A percentile compares a stretch with the other conserved stretches of the same genome.
Conservation (phyloP, 2,797 vertebrate genomes). For the Odontamblyopus rebecca region DNA sequence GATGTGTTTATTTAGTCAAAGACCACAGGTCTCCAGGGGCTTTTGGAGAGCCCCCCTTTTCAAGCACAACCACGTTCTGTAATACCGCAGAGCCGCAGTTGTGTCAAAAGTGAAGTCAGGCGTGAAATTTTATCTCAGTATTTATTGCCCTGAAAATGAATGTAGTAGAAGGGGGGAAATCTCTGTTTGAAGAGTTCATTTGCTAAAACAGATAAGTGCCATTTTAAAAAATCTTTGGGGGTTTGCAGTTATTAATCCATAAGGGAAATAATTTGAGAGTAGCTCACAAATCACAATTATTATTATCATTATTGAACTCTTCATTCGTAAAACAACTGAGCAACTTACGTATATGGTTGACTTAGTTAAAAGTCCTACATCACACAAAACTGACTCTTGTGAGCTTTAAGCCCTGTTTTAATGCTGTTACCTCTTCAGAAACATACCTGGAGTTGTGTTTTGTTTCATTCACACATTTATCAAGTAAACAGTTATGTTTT, state of each 20-base stretch:
- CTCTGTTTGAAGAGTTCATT: not conserved
- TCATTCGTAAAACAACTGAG: conserved; percentile 9
- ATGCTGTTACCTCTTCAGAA: no score
- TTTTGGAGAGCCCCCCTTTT: conserved; percentile 27
- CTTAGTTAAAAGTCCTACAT: conserved; percentile 5
- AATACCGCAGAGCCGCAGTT: conserved; percentile 50
- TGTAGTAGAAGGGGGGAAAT: conserved; percentile 16
- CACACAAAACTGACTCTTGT: no score
- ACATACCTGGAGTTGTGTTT: no score
- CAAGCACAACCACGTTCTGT: conserved; percentile 43
- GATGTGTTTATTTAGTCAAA: conserved; percentile 65
- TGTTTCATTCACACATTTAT: no score
- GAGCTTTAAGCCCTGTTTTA: no score
- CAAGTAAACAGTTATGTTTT: no score
- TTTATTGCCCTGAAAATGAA: conserved; percentile 38
- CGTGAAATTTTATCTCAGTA: conserved; percentile 34
- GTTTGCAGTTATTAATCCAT: no score
- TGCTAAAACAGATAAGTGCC: no score
- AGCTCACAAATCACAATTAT: no score
- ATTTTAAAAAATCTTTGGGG: no score
- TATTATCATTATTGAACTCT: no score
- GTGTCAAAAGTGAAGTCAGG: conserved; percentile 62
- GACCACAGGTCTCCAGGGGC: conserved; percentile 37
- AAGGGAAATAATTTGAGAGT: no score
- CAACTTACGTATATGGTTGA: conserved; percentile 2